These are phyloP conservation scores for Pachypsylla venusta DNA, from an alignment of 1,140 invertebrate species.

Conservation along the genomic window DNA sequence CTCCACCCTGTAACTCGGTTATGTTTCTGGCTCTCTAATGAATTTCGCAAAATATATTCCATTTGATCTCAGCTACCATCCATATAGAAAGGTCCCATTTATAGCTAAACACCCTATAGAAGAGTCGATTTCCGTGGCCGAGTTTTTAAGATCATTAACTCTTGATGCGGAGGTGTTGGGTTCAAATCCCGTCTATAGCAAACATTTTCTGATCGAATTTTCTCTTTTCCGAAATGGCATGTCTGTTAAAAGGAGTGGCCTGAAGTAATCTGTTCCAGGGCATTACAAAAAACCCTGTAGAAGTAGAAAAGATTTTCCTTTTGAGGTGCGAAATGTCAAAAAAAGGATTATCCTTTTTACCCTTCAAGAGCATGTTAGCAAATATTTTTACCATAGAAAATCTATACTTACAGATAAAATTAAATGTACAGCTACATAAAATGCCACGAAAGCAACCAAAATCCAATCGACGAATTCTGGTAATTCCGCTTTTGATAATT, in stretches of 20 bases:
- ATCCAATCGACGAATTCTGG: slow-evolving; percentile 77
- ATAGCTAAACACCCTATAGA: too few relatives aligned
- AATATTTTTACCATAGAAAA: not conserved
- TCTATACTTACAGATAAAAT: slow-evolving; percentile 61
- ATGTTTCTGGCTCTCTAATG: too few relatives aligned
- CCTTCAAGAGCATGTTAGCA: not conserved
- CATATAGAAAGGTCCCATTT: too few relatives aligned
- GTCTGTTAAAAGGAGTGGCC: not conserved
- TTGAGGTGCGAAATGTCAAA: not conserved
- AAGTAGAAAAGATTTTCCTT: not conserved
- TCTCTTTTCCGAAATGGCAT: too few relatives aligned
- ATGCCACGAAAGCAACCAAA: slow-evolving; percentile 69
- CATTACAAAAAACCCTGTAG: not conserved
- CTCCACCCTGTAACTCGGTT: too few relatives aligned
- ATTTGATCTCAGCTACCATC: too few relatives aligned
- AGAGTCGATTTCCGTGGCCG: too few relatives aligned
- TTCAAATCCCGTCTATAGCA: not conserved
- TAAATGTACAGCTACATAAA: slow-evolving; percentile 79
- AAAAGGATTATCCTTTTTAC: not conserved
- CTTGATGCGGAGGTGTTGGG: too few relatives aligned
- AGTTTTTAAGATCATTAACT: too few relatives aligned
- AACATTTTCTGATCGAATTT: not conserved
- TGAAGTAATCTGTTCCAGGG: not conserved
- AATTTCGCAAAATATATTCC: too few relatives aligned
- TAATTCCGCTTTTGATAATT: slow-evolving; percentile 65